Percentiles rank a stretch among this genome's conserved stretches.
These are phyloP conservation scores for Ptychobarbus kaznakovi DNA, from an alignment of 2,797 vertebrate species.

Conservation along the genomic window DNA sequence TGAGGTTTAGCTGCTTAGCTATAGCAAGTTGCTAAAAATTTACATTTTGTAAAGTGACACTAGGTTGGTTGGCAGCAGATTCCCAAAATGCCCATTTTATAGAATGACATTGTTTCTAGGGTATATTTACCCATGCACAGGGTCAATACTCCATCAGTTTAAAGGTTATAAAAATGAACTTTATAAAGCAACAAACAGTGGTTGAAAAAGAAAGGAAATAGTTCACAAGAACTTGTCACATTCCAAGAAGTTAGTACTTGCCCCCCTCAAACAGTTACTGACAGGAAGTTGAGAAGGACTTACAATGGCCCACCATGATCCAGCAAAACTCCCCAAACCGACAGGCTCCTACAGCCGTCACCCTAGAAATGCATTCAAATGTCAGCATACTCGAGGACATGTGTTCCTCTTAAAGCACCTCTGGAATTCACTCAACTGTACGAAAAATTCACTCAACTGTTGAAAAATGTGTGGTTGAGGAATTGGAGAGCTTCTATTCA, in stretches of 20 bases:
- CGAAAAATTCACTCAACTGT: slow-evolving; percentile 57
- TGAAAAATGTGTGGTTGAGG: slow-evolving; percentile 51
- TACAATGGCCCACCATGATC: slow-evolving; percentile 53
- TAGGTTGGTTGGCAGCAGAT: background rate
- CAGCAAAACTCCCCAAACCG: slow-evolving; percentile 34
- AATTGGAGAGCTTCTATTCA: slow-evolving; percentile 38
- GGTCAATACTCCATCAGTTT: slow-evolving; percentile 40
- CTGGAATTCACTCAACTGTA: slow-evolving; percentile 60
- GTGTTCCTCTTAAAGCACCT: slow-evolving; percentile 31
- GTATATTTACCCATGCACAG: slow-evolving; percentile 30
- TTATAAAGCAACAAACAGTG: slow-evolving; percentile 66
- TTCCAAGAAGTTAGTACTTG: slow-evolving; percentile 66
- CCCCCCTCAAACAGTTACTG: slow-evolving; percentile 31
- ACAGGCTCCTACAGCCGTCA: slow-evolving; percentile 38
- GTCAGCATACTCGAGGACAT: slow-evolving; percentile 17
- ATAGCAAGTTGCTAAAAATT: slow-evolving; percentile 38
- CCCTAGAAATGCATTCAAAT: slow-evolving; percentile 56
- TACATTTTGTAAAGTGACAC: slow-evolving; percentile 47
- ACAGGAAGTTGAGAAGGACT: slow-evolving; percentile 24
- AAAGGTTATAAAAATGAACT: slow-evolving; percentile 73
- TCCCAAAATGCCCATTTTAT: slow-evolving; percentile 18
- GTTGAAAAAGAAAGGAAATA: slow-evolving; percentile 72
- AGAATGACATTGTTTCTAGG: slow-evolving; percentile 77
- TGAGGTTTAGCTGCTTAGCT: slow-evolving; percentile 3
- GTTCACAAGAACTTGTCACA: slow-evolving; percentile 76